These are phyloP conservation scores for Tapirus indicus DNA, from an alignment of 2,797 vertebrate species.

Conservation along the genomic window DNA sequence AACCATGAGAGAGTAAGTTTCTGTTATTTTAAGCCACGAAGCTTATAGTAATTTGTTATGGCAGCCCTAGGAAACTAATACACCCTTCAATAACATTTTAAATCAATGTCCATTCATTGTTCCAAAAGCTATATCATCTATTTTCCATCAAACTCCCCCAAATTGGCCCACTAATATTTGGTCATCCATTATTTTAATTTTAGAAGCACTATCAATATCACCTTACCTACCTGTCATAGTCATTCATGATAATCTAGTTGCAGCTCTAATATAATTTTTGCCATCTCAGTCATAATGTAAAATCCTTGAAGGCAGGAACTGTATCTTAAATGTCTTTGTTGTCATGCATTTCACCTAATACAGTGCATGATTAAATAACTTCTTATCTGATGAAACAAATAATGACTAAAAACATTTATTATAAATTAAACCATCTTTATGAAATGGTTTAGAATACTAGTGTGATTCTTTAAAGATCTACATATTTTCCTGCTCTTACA, in stretches of 20 bases:
- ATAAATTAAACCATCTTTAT: background rate
- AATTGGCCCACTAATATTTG: slow-evolving; percentile 33
- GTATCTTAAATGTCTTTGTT: background rate
- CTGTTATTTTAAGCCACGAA: background rate
- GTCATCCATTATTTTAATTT: background rate
- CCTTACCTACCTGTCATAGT: background rate
- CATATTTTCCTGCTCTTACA: background rate
- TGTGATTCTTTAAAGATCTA: background rate
- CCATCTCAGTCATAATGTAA: background rate
- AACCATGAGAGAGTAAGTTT: background rate
- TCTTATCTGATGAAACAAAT: slow-evolving; percentile 19
- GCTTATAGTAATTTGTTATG: background rate
- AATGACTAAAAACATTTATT: slow-evolving; percentile 16
- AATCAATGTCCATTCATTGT: background rate
- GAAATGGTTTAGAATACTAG: background rate
- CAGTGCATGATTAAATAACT: background rate
- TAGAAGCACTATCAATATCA: background rate
- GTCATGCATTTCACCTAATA: background rate
- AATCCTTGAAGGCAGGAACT: background rate
- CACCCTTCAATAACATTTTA: background rate
- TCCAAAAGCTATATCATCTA: background rate
- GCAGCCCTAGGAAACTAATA: background rate
- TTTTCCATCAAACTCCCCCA: background rate
- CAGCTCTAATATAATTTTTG: background rate
- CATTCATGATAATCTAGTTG: background rate